These are phyloP conservation scores for Melanchra persicariae DNA, from an alignment of 2,888 invertebrate species.

Conservation along the genomic window DNA sequence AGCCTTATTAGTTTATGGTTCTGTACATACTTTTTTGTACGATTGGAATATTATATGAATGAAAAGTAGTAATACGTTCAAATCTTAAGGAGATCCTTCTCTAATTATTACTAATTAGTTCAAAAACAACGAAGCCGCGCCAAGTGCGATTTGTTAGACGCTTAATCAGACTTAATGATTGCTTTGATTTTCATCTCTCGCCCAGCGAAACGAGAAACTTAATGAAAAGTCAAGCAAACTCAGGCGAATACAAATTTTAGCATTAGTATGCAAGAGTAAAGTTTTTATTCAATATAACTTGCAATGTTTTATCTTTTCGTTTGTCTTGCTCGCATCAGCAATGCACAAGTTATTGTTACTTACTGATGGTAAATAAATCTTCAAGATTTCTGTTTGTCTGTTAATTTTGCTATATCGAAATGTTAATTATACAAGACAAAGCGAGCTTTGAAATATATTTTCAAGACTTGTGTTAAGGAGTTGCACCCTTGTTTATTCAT, in stretches of 20 bases:
- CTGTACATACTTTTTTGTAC: neutral
- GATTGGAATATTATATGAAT: neutral
- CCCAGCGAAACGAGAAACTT: conserved; percentile 85
- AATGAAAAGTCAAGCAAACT: conserved; percentile 90
- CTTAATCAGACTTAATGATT: conserved; percentile 87
- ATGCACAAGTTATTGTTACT: conserved; percentile 81
- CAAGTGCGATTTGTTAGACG: conserved; percentile 79
- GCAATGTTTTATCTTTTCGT: conserved; percentile 86
- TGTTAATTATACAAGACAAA: conserved; percentile 35
- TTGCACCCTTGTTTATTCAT: conserved; percentile 9
- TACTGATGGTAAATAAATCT: conserved; percentile 73
- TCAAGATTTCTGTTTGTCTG: conserved; percentile 67
- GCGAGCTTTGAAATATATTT: conserved; percentile 32
- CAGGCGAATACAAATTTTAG: conserved; percentile 88
- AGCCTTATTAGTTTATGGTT: neutral
- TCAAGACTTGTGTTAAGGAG: conserved; percentile 4
- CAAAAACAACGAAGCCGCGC: conserved; percentile 75
- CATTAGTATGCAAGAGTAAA: conserved; percentile 90
- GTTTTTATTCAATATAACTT: conserved; percentile 90
- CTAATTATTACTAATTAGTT: conserved; percentile 73
- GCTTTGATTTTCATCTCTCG: conserved; percentile 88
- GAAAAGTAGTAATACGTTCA: too few species aligned
- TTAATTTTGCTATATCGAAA: conserved; percentile 57
- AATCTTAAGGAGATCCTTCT: conserved; percentile 60
- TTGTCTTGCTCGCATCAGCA: conserved; percentile 84